phyloP scores from a whole-genome alignment of 2,113 vertebrate species.

The Macroglossus sobrinus region DNA sequence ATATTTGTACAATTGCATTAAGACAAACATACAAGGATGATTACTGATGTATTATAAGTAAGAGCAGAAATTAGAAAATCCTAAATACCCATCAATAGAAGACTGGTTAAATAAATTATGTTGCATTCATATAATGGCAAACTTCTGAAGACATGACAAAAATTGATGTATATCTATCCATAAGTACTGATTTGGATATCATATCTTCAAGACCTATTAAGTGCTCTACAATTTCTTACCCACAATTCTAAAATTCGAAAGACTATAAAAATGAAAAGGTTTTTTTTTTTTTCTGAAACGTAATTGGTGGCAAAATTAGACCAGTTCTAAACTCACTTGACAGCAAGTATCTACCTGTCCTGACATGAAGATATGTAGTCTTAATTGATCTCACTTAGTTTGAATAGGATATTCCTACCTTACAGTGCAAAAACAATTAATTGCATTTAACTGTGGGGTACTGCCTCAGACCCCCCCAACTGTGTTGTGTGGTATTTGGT shows the following conservation, averaged over 20 bases:
- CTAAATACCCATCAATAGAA: neutral
- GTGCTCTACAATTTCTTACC: neutral
- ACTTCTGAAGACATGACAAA: neutral
- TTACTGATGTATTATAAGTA: neutral
- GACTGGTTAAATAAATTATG: neutral
- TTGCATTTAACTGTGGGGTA: neutral
- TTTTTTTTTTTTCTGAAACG: neutral
- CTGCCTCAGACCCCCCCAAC: neutral
- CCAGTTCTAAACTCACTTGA: neutral
- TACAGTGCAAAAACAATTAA: neutral
- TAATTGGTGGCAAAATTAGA: neutral
- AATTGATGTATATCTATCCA: neutral
- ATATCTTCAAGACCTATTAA: neutral
- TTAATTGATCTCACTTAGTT: neutral
- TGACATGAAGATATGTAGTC: neutral
- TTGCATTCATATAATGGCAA: neutral
- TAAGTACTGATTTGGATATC: neutral
- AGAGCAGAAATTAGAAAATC: neutral
- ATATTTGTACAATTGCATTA: neutral
- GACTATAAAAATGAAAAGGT: neutral
- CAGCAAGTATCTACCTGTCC: neutral
- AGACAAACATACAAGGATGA: neutral
- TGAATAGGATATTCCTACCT: neutral
- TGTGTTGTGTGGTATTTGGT: neutral
- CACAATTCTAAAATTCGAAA: neutral